A percentile compares a stretch with the other conserved stretches of the same genome.
Conservation (phyloP, 2,888 invertebrate species). For the Macrosiphum euphorbiae region DNA sequence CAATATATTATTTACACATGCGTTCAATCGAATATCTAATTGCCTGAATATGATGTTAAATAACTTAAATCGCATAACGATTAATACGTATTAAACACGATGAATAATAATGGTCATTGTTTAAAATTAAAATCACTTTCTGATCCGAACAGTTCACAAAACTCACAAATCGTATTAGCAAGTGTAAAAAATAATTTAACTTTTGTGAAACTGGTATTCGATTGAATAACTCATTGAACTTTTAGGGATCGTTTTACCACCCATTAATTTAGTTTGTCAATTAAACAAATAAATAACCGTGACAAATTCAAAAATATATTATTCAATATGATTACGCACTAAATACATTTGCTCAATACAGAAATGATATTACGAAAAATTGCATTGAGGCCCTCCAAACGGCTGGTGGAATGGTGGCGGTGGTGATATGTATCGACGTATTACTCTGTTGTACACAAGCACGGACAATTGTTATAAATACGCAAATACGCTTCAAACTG, state of each 20-base stretch:
- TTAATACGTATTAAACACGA: background rate
- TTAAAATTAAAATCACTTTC: background rate
- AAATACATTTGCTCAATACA: background rate
- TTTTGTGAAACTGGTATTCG: background rate
- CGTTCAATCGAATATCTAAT: background rate
- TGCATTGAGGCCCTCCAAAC: background rate
- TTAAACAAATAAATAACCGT: background rate
- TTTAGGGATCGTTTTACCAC: background rate
- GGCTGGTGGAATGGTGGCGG: background rate
- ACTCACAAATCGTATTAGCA: background rate
- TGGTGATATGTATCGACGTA: background rate
- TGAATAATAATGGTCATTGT: background rate
- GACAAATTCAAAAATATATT: background rate
- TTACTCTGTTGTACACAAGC: background rate
- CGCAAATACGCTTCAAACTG: conserved; percentile 4
- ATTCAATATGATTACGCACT: background rate
- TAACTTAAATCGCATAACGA: background rate
- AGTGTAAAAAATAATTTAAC: background rate
- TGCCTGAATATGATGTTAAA: background rate
- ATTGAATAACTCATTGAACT: background rate
- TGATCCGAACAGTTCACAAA: background rate
- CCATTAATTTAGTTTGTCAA: background rate
- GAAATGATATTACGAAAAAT: background rate
- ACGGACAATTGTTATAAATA: background rate
- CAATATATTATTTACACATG: background rate